Evolutionary conservation across 2,888 invertebrate species (phyloP), one percentile per base, ranked within the genome.

Genomic region (Pseudeuparius sepicola): DNA sequence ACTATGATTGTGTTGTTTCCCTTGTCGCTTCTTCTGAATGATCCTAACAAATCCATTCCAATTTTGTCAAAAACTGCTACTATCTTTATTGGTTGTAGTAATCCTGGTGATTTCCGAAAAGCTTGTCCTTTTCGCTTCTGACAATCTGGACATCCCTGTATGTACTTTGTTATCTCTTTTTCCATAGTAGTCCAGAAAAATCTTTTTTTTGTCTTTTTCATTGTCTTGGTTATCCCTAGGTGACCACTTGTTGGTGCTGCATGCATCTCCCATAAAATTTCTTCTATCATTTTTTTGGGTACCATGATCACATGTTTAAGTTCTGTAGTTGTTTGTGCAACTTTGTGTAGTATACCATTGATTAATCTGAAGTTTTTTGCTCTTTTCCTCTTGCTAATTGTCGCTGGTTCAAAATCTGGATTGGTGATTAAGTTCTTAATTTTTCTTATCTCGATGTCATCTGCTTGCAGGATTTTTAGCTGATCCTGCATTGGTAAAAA

Each of bases 1-100:
- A 49, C 49, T 4, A 48, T 31, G 4, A 49, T 44, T 13, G 39
- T 32, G 1, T 37, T 48, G 29, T 46, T 44, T 10, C 42, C 44
- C 1, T 14, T 17, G n/a, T 17, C 32, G 15, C 43, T 42, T 26
- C 27, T 36, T 4, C 35, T n/a, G 29, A 45, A 40, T 6, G 44
- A 43, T 10, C 44, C 47, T 24, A 48, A 28, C 13, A 48, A 10
- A 24, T 48, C 45, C 4, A 48, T 44, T 1, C 40, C 42, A 0
- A 41, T 18, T 31, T 31, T 37, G 6, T 42, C 40, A 18, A 46
- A 46, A 1, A 33, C 37, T 3, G 24, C 7, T 7, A 14, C 32
- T 20, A 32, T 14, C 24, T 32, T 5, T 7, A 32, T 32, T 11
- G 32, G 32, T 32, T 32, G 24, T 14, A 32, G 14, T n/a, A 24